Percentiles rank a stretch among this genome's conserved stretches.
Evolutionary conservation across 2,797 vertebrate species (phyloP).

Genomic region (Tangara arthus): DNA sequence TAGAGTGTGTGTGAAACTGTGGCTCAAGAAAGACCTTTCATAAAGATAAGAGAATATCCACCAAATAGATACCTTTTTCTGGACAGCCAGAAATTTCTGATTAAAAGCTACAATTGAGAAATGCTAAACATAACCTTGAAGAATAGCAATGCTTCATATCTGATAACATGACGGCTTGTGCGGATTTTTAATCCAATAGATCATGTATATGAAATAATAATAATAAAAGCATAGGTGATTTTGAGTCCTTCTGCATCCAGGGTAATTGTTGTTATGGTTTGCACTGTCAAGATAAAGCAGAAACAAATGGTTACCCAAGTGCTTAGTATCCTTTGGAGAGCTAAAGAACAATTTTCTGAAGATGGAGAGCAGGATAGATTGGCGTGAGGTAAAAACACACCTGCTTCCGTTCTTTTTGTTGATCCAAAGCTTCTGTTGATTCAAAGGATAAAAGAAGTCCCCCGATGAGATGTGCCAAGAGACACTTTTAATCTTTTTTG

Average conservation of each 20-base stretch:
- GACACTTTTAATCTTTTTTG: slow-evolving; percentile 42
- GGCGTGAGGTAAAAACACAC: slow-evolving; percentile 29
- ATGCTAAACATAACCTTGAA: slow-evolving; percentile 13
- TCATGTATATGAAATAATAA: not conserved
- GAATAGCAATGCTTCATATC: not conserved
- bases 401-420: slow-evolving; percentile 6
- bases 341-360: slow-evolving; percentile 27
- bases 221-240: not conserved
- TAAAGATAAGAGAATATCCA: not conserved
- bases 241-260: not conserved
- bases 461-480: slow-evolving; percentile 22
- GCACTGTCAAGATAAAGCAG: slow-evolving; percentile 31
- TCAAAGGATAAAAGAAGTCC: slow-evolving; percentile 30
- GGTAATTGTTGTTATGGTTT: not conserved
- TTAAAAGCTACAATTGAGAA: not conserved
- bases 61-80: not conserved
- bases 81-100: not conserved
- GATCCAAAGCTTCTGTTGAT: slow-evolving; percentile 47
- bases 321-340: not conserved
- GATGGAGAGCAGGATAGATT: not conserved
- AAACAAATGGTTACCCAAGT: slow-evolving; percentile 13
- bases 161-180: not conserved
- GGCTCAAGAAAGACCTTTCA: not conserved
- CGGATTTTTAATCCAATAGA: not conserved
- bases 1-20: not conserved